Evolutionary conservation across 30 jellyfish, hydroid and myxozoan species (phyloP), one percentile per base, ranked within the genome.

Genomic region (Hydractinia symbiolongicarpus): DNA sequence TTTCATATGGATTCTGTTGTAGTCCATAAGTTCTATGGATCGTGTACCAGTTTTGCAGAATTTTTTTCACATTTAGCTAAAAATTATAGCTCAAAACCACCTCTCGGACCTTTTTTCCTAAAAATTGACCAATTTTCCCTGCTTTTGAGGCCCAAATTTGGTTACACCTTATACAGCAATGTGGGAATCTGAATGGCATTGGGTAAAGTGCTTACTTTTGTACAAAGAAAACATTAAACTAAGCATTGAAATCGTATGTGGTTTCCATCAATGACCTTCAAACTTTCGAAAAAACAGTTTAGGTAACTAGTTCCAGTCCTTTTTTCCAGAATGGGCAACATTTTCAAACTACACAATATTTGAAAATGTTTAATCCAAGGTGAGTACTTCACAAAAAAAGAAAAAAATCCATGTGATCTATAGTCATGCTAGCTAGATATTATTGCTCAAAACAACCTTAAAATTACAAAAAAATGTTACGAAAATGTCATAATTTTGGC

Each of bases 291-390:
- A 13, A 58, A 13, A 16, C 19, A 11, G 69, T 58, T 13, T 11
- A 1, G 69, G 69, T 58, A 13, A 58, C 69, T 58, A 58, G 69
- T 58, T 58, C 69, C 69, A 58, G 69, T 13, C 69, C 69, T 16
- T 11, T 58, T 58, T 58, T 58, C 15, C 15, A 16, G 17, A 58
- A 58, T 58, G 69, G 69, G 69, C 69, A 58, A 58, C 69, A 58
- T 58, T 58, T 58, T 58, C 69, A 16, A 16, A 58, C 19, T 58
- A 11, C 19, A 16, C 69, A 13, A 58, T 30, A 30, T 30, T 58
- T 58, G 69, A 16, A 13, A 13, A 11, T 58, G 15, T 16, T 16
- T 58, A 58, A 58, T 16, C 69, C 69, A 58, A 58, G 69, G 19
- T 58, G 17, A 58, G 69, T 58, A 58, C 69, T 58, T 11, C 19